Conservation (phyloP, 2,888 invertebrate genomes). For the Catotricha subobsoleta region DNA sequence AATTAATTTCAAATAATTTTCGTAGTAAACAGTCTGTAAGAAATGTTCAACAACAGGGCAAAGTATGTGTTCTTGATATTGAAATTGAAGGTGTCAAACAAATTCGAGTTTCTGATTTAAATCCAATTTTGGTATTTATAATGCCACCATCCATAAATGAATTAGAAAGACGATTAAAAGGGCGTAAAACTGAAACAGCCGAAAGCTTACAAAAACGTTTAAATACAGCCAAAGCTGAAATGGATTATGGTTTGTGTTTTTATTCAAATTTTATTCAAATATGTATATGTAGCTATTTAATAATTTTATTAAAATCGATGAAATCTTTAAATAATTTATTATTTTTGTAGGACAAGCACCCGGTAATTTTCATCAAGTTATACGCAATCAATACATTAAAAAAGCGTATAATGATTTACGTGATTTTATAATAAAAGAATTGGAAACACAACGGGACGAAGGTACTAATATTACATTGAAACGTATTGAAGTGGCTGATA, state of each 20-base stretch:
- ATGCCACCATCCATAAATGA: slow-evolving; percentile 76
- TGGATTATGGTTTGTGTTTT: slow-evolving; percentile 53
- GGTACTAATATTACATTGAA: slow-evolving; percentile 24
- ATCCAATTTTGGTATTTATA: slow-evolving; percentile 75
- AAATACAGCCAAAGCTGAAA: slow-evolving; percentile 57
- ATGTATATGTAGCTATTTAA: no score
- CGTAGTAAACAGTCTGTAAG: slow-evolving; percentile 67
- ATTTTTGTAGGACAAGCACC: slow-evolving; percentile 34
- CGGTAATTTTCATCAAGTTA: slow-evolving; percentile 66
- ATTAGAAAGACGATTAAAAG: slow-evolving; percentile 52
- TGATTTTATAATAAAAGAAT: slow-evolving; percentile 46
- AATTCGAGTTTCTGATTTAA: slow-evolving; percentile 62
- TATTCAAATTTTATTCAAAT: slow-evolving; percentile 1
- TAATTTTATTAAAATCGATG: no score
- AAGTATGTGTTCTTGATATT: slow-evolving; percentile 84
- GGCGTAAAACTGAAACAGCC: slow-evolving; percentile 78
- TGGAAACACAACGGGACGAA: slow-evolving; percentile 34
- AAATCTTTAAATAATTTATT: slow-evolving; percentile 9
- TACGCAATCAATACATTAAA: slow-evolving; percentile 68
- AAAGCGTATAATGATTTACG: slow-evolving; percentile 58
- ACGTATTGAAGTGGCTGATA: slow-evolving; percentile 7
- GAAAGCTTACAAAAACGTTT: slow-evolving; percentile 66
- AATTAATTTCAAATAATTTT: not conserved
- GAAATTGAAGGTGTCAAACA: slow-evolving; percentile 89
- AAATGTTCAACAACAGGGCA: slow-evolving; percentile 58